Evolutionary conservation across 2,797 vertebrate genomes (phyloP).

Genomic region (Melanotaenia boesemani): DNA sequence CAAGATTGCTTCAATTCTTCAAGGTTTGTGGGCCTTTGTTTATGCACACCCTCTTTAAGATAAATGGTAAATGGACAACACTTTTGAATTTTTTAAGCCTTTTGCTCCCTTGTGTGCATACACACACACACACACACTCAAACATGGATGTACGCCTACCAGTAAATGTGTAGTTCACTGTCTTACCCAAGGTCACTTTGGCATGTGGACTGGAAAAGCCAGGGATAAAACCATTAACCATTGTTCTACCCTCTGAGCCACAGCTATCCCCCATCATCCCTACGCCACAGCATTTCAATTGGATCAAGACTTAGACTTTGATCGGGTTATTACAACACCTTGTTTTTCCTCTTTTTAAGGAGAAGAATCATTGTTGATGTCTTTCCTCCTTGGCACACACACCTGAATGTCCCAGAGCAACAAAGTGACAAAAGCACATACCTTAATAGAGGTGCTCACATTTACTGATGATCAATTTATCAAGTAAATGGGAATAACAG

Average conservation of each 20-base stretch:
- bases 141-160: neutral
- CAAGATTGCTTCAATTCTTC: no score
- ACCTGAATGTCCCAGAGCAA: neutral
- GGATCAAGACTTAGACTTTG: neutral
- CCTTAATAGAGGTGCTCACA: neutral
- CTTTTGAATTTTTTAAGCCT: neutral
- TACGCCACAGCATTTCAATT: neutral
- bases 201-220: neutral
- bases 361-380: neutral
- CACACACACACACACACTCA: neutral
- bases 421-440: neutral
- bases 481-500: neutral
- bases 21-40: neutral
- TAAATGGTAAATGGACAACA: neutral
- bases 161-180: neutral
- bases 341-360: neutral
- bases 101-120: neutral
- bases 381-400: neutral
- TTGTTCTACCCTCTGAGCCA: neutral
- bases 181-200: neutral
- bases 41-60: neutral
- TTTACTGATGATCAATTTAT: no score
- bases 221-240: neutral
- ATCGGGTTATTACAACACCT: neutral
- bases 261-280: neutral